Evolutionary conservation across 2,888 invertebrate species (phyloP).

Genomic region (Nomada flava): DNA sequence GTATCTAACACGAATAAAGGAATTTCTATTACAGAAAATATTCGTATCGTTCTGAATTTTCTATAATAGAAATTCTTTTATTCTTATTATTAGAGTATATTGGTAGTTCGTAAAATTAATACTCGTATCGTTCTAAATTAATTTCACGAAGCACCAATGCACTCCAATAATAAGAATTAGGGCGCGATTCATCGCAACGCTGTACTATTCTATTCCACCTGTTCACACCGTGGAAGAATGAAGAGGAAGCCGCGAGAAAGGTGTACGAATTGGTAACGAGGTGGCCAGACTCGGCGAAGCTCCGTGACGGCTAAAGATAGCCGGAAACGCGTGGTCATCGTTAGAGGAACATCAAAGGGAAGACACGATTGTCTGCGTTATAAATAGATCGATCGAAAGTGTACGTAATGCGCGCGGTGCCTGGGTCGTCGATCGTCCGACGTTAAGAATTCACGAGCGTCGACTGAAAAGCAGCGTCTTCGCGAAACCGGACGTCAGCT

Average conservation of each 20-base stretch:
- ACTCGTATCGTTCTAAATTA: too few species aligned
- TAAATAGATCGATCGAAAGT: slow-evolving; percentile 70
- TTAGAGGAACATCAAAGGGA: slow-evolving; percentile 60
- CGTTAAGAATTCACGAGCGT: slow-evolving; percentile 60
- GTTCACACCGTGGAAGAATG: background rate
- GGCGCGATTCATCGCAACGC: too few species aligned
- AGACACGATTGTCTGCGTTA: slow-evolving; percentile 66
- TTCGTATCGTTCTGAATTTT: too few species aligned
- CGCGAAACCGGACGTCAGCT: slow-evolving; percentile 22
- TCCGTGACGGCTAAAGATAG: slow-evolving; percentile 51
- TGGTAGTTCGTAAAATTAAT: too few species aligned
- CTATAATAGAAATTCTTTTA: too few species aligned
- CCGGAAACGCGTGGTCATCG: slow-evolving; percentile 52
- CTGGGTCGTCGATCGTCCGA: slow-evolving; percentile 63
- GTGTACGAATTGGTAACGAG: background rate
- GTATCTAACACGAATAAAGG: too few species aligned
- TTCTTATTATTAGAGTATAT: too few species aligned
- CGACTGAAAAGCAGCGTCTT: slow-evolving; percentile 27
- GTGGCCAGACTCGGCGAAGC: slow-evolving; percentile 15
- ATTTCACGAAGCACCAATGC: too few species aligned
- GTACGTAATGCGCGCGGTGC: slow-evolving; percentile 55
- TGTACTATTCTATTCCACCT: background rate
- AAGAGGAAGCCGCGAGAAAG: background rate
- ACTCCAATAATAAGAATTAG: too few species aligned
- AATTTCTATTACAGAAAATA: too few species aligned